Conservation (phyloP, 2,113 vertebrate species). For the Galbula dea region DNA sequence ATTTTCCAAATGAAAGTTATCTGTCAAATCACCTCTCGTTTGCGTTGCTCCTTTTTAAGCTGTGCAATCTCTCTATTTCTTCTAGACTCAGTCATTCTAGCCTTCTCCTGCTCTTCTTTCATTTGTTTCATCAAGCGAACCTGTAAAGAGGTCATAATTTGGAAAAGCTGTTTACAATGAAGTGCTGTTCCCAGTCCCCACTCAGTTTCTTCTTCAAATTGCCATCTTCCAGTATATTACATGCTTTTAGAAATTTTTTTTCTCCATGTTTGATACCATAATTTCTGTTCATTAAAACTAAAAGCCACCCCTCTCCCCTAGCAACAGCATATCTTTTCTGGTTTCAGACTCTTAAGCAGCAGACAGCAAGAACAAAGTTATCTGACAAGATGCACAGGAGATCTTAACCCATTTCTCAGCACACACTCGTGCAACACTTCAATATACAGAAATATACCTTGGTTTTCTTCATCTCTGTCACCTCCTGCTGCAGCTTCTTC, state of each 20-base stretch:
- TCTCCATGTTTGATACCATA: neutral
- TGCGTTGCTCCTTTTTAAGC: constrained; percentile 96
- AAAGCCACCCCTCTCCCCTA: neutral
- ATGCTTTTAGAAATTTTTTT: neutral
- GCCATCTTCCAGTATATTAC: neutral
- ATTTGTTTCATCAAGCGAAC: constrained; percentile 97
- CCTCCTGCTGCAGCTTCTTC: constrained; percentile 92
- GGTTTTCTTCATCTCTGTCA: constrained; percentile 97
- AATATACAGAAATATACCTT: constrained; percentile 78
- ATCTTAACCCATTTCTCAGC: neutral
- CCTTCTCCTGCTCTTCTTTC: constrained; percentile 97
- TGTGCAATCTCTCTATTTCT: constrained; percentile 93
- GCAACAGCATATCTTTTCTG: neutral
- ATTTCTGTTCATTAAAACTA: neutral
- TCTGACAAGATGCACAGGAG: neutral
- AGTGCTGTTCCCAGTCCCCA: neutral
- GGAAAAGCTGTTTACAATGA: neutral
- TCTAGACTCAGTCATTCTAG: constrained; percentile 83
- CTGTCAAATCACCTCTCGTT: constrained; percentile 81
- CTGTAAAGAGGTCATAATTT: constrained; percentile 64
- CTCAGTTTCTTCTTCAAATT: neutral
- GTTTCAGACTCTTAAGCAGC: neutral
- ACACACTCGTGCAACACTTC: neutral
- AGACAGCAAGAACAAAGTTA: neutral
- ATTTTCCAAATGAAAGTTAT: neutral